Base-by-base conservation (phyloP, 2,113 vertebrate species). In the Xyliphius kryptos region DNA sequence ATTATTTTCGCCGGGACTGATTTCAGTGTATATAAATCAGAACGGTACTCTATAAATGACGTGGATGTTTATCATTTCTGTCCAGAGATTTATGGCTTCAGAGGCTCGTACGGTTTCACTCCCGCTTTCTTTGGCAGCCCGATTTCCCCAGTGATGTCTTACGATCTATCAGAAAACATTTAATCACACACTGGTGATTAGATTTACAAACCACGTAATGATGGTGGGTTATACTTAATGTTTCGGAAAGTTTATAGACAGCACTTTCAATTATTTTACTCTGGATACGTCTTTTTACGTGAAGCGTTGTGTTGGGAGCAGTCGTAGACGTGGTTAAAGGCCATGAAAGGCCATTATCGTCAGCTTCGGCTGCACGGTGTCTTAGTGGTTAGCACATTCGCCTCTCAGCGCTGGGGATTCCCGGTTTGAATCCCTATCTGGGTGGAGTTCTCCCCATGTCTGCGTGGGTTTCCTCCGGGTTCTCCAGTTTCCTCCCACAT, bases 101-200 rank as follows among this genome's bases (percentile, higher is more conserved):
- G 9, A 17, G 3, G 37, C 16, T 43, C 26, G 26, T 3, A 32
- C 26, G 7, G 26, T 32, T 32, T 32, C 7, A 5, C 26, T 32
- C 44, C 14, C n/a, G 46, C 41, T 68, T 63, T 53, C 62, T 67
- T 60, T 55, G 58, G 32, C 49, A 43, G 49, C 50, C 67, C 72
- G 69, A 72, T 76, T 77, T 75, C 56, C 65, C 58, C 20, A 48
- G 49, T 44, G 71, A 56, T 56, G 19, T 65, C 57, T 57, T 63
- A 61, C 61, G 57, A 21, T 32, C 41, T 54, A 40, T 43, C 57
- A 58, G 13, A 41, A 10, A 10, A 14, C 46, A 40, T 66, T 36
- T 48, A 68, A 54, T 63, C 53, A 64, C 57, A 21, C 41, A 51
- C 71, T 67, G 69, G 69, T 70, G 66, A 66, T 67, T 73, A 53